phyloP scores from a whole-genome alignment of 2,797 vertebrate genomes.

The Pteropus rufus region DNA sequence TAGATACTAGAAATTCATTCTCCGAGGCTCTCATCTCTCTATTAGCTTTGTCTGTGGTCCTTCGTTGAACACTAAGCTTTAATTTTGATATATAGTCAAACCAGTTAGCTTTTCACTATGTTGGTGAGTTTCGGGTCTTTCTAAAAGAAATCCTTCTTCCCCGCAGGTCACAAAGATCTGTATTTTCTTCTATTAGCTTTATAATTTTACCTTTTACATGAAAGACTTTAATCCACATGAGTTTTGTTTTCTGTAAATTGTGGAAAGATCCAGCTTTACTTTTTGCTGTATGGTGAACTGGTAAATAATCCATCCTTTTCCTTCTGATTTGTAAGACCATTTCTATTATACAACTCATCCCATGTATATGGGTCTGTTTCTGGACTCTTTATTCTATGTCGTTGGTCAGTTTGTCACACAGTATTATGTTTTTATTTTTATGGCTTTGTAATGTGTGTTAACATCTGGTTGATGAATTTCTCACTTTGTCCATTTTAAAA shows the following conservation, averaged over 20 bases:
- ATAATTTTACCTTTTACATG: neutral
- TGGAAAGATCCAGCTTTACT: neutral
- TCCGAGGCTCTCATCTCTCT: neutral
- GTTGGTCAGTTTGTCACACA: neutral
- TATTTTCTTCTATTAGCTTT: neutral
- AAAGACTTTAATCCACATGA: neutral
- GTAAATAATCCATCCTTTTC: neutral
- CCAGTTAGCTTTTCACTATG: neutral
- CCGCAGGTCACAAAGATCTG: neutral
- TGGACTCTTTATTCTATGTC: neutral
- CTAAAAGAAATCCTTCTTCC: neutral
- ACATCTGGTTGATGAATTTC: neutral
- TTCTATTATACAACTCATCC: neutral
- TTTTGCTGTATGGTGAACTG: neutral
- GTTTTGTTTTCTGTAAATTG: neutral
- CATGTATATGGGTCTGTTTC: neutral
- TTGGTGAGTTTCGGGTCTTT: neutral
- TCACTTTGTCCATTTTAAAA: neutral
- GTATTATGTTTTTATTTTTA: neutral
- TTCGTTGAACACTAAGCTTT: conserved; percentile 13
- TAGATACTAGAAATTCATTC: neutral
- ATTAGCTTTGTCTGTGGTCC: neutral
- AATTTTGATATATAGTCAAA: neutral
- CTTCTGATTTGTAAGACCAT: neutral
- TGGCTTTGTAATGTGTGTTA: neutral